Evolutionary conservation across 2,113 vertebrate genomes (phyloP).

Genomic region (Prunella himalayana): DNA sequence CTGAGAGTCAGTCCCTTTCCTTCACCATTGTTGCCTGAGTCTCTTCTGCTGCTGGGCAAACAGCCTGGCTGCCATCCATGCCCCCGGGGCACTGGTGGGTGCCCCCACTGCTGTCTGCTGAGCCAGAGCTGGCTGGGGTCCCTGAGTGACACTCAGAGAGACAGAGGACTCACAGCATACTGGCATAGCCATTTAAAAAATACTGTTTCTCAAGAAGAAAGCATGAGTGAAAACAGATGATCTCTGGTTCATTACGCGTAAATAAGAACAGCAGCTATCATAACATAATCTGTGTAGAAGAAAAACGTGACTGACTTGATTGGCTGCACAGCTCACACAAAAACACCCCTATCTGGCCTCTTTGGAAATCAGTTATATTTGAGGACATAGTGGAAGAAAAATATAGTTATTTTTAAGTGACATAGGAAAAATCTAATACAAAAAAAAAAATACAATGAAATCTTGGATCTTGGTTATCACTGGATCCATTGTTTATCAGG

Average conservation of each 20-base stretch:
- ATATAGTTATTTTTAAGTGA: not conserved
- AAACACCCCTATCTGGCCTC: not conserved
- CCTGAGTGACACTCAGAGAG: no score
- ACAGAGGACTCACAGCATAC: no score
- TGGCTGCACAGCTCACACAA: not conserved
- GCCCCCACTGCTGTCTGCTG: no score
- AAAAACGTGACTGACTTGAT: not conserved
- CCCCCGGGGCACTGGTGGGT: no score
- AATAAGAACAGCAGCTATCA: not conserved
- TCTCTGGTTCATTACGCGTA: accelerated
- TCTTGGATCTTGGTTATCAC: not conserved
- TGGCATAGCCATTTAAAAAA: not conserved
- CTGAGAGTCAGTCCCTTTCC: no score
- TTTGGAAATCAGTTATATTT: not conserved
- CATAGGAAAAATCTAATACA: not conserved
- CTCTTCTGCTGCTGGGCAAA: no score
- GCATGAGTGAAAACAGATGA: not conserved
- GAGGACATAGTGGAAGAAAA: not conserved
- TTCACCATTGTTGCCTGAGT: no score
- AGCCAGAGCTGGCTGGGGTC: no score
- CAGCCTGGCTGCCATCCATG: no score
- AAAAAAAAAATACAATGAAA: not conserved
- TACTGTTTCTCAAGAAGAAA: not conserved
- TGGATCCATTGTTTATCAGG: not conserved
- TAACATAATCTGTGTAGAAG: not conserved